Evolutionary conservation across 2,113 vertebrate species (phyloP).

Genomic region (Cyphomyrus discorhynchus): DNA sequence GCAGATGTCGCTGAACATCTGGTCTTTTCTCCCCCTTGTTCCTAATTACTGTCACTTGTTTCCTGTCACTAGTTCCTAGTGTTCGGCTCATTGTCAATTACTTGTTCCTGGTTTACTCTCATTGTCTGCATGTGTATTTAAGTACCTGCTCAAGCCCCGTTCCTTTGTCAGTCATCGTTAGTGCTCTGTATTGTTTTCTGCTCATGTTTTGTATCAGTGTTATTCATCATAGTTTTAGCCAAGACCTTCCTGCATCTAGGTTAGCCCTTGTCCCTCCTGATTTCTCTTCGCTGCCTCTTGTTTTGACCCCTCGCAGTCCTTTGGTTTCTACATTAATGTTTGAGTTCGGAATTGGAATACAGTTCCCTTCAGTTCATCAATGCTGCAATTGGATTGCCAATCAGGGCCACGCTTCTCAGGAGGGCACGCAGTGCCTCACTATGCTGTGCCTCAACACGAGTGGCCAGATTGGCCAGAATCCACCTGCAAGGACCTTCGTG

Average conservation of each 20-base stretch:
- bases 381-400: too few relatives aligned
- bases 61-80: background rate
- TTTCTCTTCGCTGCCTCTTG: background rate
- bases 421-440: background rate
- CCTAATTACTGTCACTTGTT: background rate
- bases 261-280: background rate
- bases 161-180: too few relatives aligned
- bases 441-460: background rate
- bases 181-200: background rate
- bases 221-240: background rate
- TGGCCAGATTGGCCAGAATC: background rate
- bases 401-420: background rate
- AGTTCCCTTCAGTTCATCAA: too few relatives aligned
- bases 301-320: background rate
- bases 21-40: background rate
- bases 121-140: background rate
- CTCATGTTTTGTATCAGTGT: background rate
- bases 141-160: background rate
- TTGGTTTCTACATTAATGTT: background rate
- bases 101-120: background rate
- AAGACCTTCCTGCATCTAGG: background rate
- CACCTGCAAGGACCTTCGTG: background rate
- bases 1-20: background rate
- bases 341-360: background rate
- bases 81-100: background rate